These are phyloP conservation scores for Tyrophagus putrescentiae DNA, from an alignment of 1,140 invertebrate species.

Conservation along the genomic window DNA sequence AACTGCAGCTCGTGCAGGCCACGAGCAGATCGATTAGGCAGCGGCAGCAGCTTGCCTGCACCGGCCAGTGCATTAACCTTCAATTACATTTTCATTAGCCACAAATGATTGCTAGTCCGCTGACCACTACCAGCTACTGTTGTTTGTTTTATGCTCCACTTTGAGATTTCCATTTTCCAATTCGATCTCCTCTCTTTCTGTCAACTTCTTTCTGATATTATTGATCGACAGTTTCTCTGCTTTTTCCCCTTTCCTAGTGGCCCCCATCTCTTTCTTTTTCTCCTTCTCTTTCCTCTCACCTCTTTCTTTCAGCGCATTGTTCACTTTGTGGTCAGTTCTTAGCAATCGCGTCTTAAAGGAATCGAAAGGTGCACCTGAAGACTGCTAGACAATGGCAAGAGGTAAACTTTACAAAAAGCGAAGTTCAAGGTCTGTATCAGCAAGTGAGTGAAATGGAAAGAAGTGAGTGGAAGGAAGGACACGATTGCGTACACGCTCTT, in stretches of 20 bases:
- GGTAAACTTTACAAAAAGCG: neutral
- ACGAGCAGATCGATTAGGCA: constrained; percentile 15
- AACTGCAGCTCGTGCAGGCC: too few relatives aligned
- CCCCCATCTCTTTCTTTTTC: too few relatives aligned
- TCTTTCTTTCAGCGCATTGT: neutral
- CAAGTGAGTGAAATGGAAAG: too few relatives aligned
- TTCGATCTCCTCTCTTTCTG: too few relatives aligned
- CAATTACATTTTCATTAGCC: constrained; percentile 15
- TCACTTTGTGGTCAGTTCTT: constrained; percentile 5
- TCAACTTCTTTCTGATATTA: too few relatives aligned
- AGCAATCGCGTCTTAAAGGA: constrained; percentile 1
- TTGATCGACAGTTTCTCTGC: too few relatives aligned
- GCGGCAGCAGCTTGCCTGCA: too few relatives aligned
- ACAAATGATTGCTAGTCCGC: neutral
- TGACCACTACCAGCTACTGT: neutral
- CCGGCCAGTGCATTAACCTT: constrained; percentile 8
- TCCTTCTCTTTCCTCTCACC: too few relatives aligned
- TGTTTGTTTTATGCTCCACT: constrained; percentile 8
- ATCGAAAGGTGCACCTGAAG: neutral
- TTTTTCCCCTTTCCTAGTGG: too few relatives aligned
- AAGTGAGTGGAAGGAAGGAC: neutral
- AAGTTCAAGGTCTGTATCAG: neutral
- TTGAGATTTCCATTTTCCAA: too few relatives aligned
- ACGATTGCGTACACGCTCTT: neutral
- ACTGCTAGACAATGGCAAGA: neutral